Base-by-base conservation (phyloP, 2,113 vertebrate species). In the Pelecanus crispus region DNA sequence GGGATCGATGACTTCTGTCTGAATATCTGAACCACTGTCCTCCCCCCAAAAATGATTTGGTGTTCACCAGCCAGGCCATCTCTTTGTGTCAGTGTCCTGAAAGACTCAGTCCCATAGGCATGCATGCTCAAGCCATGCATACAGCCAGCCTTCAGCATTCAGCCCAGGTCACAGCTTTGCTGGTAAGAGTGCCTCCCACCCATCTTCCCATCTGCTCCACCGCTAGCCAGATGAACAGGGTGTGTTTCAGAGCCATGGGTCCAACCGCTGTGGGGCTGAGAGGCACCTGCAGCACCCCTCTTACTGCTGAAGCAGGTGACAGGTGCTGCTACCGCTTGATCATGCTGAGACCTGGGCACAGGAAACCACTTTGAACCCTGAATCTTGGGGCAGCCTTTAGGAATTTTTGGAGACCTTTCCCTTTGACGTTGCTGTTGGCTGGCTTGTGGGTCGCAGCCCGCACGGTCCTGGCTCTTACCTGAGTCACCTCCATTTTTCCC, bases 381-480 rank as follows among this genome's bases (percentile, higher is more conserved):
- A 85, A 68, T n/a, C 40, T 61, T 2, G 2, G 59, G 28, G 22
- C 17, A 50, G 28, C 28, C 61, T 62, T 50, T 29, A 81, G 20
- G 26, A 74, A 45, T 56, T 44, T 81, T 81, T 56, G 7, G 68
- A 85, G 26, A 50, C 36, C 36, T 68, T 81, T 85, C 7, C 19
- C 53, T 93, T 45, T 50, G 36, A 45, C 0, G 1, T 70, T 52
- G 55, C 74, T 68, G 68, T 74, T 17, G 13, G 12, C 86, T 63
- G 36, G 42, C 22, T 53, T 82, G 22, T 0, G 2, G 31, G 32
- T 66, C 2, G 1, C 70, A 75, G 56, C 49, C 50, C 1, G 0
- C 26, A 34, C 1, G 0, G 45, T 79, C 40, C 28, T 6, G 42
- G 9, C 45, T 55, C 17, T 53, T 62, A 9, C 44, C 34, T 31